A percentile compares a stretch with the other conserved stretches of the same genome.
Evolutionary conservation across 2,113 vertebrate genomes (phyloP).

Genomic region (Pardalotus punctatus): DNA sequence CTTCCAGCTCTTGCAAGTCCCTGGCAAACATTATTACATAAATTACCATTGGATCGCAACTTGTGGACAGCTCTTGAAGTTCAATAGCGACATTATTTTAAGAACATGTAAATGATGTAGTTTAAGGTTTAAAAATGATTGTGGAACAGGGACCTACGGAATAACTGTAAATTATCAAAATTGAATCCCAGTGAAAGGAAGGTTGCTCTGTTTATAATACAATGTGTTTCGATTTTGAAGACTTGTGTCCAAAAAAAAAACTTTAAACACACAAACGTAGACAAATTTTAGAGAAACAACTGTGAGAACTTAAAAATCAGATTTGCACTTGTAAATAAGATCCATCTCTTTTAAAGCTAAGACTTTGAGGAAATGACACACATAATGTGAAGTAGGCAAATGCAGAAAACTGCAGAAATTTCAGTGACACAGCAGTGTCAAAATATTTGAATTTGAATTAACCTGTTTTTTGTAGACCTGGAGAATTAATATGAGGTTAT

Average conservation of each 20-base stretch:
- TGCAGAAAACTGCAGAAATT: not conserved
- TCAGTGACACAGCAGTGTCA: not conserved
- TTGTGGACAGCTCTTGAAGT: not conserved
- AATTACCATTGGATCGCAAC: not conserved
- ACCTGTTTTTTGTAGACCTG: not conserved
- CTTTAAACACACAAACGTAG: not conserved
- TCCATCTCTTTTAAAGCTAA: not conserved
- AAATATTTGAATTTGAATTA: not conserved
- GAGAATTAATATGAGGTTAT: not conserved
- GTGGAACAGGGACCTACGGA: not conserved
- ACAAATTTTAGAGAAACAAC: not conserved
- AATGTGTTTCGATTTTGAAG: not conserved
- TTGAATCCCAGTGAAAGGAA: not conserved
- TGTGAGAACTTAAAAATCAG: not conserved
- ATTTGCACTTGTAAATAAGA: not conserved
- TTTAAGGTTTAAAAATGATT: not conserved
- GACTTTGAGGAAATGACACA: not conserved
- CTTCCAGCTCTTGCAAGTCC: not conserved
- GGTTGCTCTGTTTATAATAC: not conserved
- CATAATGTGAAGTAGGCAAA: rapidly evolving
- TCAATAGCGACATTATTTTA: not conserved
- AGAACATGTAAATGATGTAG: not conserved
- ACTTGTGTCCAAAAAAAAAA: not conserved
- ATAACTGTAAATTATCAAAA: not conserved
- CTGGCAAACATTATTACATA: not conserved